Evolutionary conservation across 53 echinoderm and acorn worm genomes (phyloP).

Genomic region (Paracentrotus lividus): DNA sequence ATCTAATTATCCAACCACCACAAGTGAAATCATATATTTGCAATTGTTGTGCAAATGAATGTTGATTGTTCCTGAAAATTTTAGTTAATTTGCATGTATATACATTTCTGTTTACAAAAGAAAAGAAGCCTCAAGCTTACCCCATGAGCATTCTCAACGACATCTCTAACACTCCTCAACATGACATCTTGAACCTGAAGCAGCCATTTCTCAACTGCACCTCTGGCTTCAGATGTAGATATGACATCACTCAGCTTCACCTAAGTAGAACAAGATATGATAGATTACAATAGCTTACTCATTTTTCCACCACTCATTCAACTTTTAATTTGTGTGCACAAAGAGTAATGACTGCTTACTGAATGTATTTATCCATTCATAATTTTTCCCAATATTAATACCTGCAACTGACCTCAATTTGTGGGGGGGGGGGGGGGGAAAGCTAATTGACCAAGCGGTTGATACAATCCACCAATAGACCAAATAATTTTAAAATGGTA

Average conservation of each 20-base stretch:
- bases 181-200: constrained; percentile 98
- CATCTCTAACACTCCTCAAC: constrained; percentile 98
- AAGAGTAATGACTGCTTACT: neutral
- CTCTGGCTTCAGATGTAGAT: constrained; percentile 95
- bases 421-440: too few species aligned
- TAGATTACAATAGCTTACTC: neutral
- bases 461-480: too few species aligned
- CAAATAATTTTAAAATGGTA: too few species aligned
- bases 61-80: neutral
- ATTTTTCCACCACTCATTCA: neutral
- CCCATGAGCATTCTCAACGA: constrained; percentile 84
- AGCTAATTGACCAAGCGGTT: too few species aligned
- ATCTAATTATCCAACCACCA: neutral
- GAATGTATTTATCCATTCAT: neutral
- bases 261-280: constrained; percentile 36
- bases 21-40: too few species aligned
- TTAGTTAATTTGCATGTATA: too few species aligned
- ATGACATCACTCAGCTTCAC: constrained; percentile 88
- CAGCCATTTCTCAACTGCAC: constrained; percentile 99
- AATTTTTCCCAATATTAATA: too few species aligned
- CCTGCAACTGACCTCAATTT: too few species aligned
- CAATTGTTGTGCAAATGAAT: neutral
- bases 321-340: neutral
- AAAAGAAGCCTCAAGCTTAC: constrained; percentile 44
- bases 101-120: neutral